Percentiles rank a stretch among this genome's conserved stretches.
Conservation (phyloP, 2,888 invertebrate species). For the Acholoe squamosa region DNA sequence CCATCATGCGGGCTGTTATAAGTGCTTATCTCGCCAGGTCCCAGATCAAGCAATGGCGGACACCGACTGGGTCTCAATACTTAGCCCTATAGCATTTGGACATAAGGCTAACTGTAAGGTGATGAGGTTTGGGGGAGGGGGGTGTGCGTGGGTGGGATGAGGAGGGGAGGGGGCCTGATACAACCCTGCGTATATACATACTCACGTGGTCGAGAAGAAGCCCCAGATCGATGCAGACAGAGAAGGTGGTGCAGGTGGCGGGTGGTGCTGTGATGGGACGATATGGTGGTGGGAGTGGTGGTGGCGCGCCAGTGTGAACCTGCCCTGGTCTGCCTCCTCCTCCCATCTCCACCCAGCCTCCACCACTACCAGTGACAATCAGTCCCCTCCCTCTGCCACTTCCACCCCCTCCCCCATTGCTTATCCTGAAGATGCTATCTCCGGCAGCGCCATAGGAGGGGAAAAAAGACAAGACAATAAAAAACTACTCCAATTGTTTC, state of each 20-base stretch:
- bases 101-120: no score
- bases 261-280: slow-evolving; percentile 27
- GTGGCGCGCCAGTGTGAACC: slow-evolving; percentile 6
- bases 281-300: slow-evolving; percentile 19
- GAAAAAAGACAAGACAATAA: background rate
- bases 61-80: no score
- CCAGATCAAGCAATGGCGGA: no score
- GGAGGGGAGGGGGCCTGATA: background rate
- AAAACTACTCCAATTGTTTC: slow-evolving; percentile 52
- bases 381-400: background rate
- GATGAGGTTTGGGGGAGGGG: no score
- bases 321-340: background rate
- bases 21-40: no score
- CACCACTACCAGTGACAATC: slow-evolving; percentile 47
- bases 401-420: background rate
- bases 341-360: background rate
- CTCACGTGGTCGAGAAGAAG: background rate
- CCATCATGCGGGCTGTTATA: no score
- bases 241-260: slow-evolving; percentile 2
- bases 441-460: background rate
- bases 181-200: background rate
- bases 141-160: background rate
- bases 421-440: slow-evolving; percentile 50
- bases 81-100: no score
- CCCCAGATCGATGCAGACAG: slow-evolving; percentile 22